A percentile compares a stretch with the other conserved stretches of the same genome.
Evolutionary conservation across 2,797 vertebrate species (phyloP).

Genomic region (Typhlichthys subterraneus): DNA sequence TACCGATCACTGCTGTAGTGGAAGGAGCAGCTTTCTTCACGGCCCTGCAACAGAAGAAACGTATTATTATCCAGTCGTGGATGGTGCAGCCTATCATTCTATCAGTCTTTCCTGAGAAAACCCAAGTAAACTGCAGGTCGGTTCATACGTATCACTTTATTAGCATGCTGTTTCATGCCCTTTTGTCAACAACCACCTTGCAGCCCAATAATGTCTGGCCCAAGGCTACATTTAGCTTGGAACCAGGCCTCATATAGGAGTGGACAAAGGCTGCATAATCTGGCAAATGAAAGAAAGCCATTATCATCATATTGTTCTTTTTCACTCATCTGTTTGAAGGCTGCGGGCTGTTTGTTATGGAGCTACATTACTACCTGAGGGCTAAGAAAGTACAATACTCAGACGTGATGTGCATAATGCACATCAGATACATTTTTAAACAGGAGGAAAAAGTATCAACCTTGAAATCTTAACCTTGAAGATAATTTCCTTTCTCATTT

Average conservation of each 20-base stretch:
- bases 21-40: constrained; percentile 53
- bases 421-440: constrained; percentile 40
- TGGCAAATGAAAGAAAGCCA: constrained; percentile 50
- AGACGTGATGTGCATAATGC: constrained; percentile 40
- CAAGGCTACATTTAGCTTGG: constrained; percentile 53
- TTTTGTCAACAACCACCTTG: constrained; percentile 54
- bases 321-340: constrained; percentile 46
- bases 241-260: constrained; percentile 52
- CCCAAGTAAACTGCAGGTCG: constrained; percentile 46
- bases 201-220: constrained; percentile 63
- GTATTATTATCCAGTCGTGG: constrained; percentile 54
- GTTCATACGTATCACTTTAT: constrained; percentile 46
- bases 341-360: constrained; percentile 55
- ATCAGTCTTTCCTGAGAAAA: constrained; percentile 35
- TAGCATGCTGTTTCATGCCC: constrained; percentile 55
- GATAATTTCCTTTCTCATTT: constrained; percentile 28
- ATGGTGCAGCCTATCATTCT: constrained; percentile 39
- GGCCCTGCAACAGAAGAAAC: constrained; percentile 70
- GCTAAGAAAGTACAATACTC: constrained; percentile 44
- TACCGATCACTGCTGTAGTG: constrained; percentile 62
- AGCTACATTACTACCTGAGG: constrained; percentile 61
- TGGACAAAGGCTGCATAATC: constrained; percentile 59
- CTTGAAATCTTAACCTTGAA: constrained; percentile 20
- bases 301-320: constrained; percentile 61
- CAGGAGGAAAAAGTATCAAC: constrained; percentile 14